Conservation (phyloP, 2,888 invertebrate genomes). For the Ametastegia equiseti region DNA sequence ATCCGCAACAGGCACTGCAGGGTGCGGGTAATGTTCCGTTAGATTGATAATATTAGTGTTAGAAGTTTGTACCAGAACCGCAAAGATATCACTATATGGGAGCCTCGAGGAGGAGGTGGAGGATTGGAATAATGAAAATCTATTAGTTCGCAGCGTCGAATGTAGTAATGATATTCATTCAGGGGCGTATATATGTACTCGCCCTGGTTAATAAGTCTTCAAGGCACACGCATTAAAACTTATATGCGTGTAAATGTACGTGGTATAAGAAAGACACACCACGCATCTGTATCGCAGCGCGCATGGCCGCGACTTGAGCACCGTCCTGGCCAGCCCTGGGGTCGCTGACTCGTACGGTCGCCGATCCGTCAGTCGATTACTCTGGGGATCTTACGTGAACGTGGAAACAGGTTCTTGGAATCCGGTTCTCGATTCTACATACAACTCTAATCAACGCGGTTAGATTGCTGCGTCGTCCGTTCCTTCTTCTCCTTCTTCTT, state of each 20-base stretch:
- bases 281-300: constrained; percentile 50
- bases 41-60: constrained; percentile 30
- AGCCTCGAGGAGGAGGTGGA: not conserved
- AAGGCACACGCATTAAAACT: not conserved
- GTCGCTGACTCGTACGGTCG: constrained; percentile 76
- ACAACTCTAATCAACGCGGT: constrained; percentile 76
- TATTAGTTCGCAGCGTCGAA: constrained; percentile 62
- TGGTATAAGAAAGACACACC: constrained; percentile 31
- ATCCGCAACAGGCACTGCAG: not conserved
- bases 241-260: constrained; percentile 7
- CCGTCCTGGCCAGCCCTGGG: constrained; percentile 65
- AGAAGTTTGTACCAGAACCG: not conserved
- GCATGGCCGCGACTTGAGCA: constrained; percentile 52
- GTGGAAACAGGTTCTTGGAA: constrained; percentile 76
- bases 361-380: constrained; percentile 76
- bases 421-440: constrained; percentile 76
- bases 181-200: constrained; percentile 19
- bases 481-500: constrained; percentile 60
- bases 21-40: constrained; percentile 34
- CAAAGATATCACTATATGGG: not conserved
- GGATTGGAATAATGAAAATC: constrained; percentile 66
- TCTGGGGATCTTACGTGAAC: constrained; percentile 76
- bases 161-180: constrained; percentile 56
- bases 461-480: constrained; percentile 68
- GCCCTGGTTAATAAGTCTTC: not conserved